Evolutionary conservation across 2,797 vertebrate species (phyloP), one percentile per base, ranked within the genome.

Genomic region (Microctenopoma steveboyesi): DNA sequence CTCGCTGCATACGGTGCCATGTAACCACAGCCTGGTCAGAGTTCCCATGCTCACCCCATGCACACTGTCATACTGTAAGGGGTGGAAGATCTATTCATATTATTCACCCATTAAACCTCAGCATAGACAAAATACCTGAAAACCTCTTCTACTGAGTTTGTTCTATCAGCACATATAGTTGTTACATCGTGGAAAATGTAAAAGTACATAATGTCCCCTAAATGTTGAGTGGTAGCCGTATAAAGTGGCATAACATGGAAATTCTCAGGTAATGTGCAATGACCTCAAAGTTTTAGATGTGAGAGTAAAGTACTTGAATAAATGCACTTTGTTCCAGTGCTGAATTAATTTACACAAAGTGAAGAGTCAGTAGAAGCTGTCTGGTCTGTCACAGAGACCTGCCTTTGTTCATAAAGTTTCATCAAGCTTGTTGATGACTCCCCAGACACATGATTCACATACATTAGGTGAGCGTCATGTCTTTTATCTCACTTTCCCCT

Each of bases 401-500:
- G 61, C 63, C 78, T 86, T 63, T 87, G 73, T 83, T 60, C 27
- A 51, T 54, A 35, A 64, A 62, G 67, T 74, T 72, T 76, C 78
- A 89, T 83, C 64, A 61, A 27, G 15, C 49, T 48, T 52, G 73
- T 76, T 72, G 64, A 80, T 81, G n/a, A 40, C 42, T 58, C 72
- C 58, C 40, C 25, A 2, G 15, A 27, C 45, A 42, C 30, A 30
- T 56, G 56, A 33, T 57, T 55, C 49, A 72, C 51, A 58, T 58
- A 70, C 53, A 61, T 56, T 33, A 61, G 55, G 75, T 55, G 47
- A 53, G 52, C 57, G 42, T 63, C 48, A 40, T 0, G 42, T 46
- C 46, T 28, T 52, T 33, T 10, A 11, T 48, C 28, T 37, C 16
- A 42, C 40, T 48, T 9, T 18, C 4, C 7, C 27, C 37, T 9